Base-by-base conservation (phyloP, 1,140 invertebrate species). In the Homalodisca vitripennis region DNA sequence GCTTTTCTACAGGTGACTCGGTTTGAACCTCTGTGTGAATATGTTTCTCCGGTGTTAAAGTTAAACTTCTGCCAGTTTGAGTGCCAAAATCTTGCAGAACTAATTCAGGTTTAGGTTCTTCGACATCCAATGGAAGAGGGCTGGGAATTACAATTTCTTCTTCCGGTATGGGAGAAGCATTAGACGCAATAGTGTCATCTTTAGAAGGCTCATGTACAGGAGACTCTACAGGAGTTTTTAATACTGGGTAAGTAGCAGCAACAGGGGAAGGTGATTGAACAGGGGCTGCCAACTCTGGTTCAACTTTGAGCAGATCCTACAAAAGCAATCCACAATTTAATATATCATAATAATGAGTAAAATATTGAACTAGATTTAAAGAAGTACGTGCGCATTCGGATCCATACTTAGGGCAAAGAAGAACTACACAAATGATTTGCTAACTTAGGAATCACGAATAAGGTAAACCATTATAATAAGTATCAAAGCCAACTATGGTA, bases 111-210 rank as follows among this genome's bases (percentile, higher is more conserved):
- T 64, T 69, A 20, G 60, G 24, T 48, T 60, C 34, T 48, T 69
- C 68, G 6, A 48, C 34, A 64, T 69, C 68, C 12, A 62, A 34
- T 51, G 60, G 60, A 30, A 69, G 31, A 29, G 57, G 68, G 31
- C 66, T 67, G 30, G 17, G 12, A 30, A 48, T 47, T 24, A 47
- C 46, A 62, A 79, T 80, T 70, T 85, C 80, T 79, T 87, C 85
- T 76, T 85, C 82, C 20, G 84, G 84, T 83, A 86, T 86, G 70
- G 84, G 85, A 55, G 71, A 74, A 14, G 46, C 60, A 67, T 81
- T 83, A 24, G 85, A 86, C 75, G 85, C 84, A 62, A 87, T 80
- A 20, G 85, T 86, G 70, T 69, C 68, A 78, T 64, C 67, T 64
- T 60, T 69, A 48, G 57, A 60, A 31, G 55, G 46, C 55, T 69